Evolutionary conservation across 2,113 vertebrate genomes (phyloP), one percentile per base, ranked within the genome.

Genomic region (Neogobius melanostomus): DNA sequence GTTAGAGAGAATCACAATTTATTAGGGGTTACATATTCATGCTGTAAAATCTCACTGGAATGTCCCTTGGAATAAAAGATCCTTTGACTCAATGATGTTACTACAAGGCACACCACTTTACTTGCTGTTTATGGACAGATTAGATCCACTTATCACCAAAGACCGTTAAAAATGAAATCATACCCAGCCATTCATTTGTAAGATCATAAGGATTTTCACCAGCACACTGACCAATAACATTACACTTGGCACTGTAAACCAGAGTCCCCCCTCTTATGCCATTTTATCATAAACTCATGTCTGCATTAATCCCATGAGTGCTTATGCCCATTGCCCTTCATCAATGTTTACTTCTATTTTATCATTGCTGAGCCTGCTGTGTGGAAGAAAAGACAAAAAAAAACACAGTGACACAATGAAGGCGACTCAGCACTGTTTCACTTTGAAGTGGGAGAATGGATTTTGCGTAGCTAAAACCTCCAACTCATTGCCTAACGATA

Each of bases 371-470:
- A 64, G 56, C 59, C 43, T 36, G 11, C 46, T 28, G 28, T 49
- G 66, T 46, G 48, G 65, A 69, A 76, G 53, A 52, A 53, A 68
- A 21, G 43, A 45, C 47, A 64, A 49, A 52, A 69, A 53, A 68
- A 21, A 43, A 45, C 48, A 64, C 62, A 47, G 42, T 3, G 8
- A 61, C 42, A 45, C 59, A 44, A 44, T 8, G 15, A 61, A 61
- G 62, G 46, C 62, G 62, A 45, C 47, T 56, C 11, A 46, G 73
- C 62, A 51, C 48, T 70, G 71, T 64, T 59, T 70, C 8, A 43
- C 21, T n/a, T 10, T 7, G 52, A 36, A 66, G 69, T 69, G 70
- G 28, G 59, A 64, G 60, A 57, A 53, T 28, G 17, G 14, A 53
- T 74, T 67, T 77, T 70, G 77, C 45, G 12, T 36, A 36, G 28